Conservation (phyloP, 53 echinoderm and acorn worm genomes). For the Paelopatides confundens region DNA sequence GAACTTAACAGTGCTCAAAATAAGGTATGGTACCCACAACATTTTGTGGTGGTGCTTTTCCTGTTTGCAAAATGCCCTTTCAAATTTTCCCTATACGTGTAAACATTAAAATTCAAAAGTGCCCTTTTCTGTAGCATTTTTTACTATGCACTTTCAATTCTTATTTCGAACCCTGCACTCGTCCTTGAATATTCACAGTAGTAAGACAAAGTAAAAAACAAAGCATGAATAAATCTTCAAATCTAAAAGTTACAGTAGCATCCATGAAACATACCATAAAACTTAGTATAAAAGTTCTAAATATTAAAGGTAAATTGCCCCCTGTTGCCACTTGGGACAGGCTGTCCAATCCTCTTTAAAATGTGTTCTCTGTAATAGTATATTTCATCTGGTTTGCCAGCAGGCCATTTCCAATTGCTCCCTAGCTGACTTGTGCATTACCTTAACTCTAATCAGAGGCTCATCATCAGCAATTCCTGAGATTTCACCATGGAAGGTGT, state of each 20-base stretch:
- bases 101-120: no score
- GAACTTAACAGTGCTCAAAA: no score
- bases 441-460: neutral
- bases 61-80: no score
- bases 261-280: no score
- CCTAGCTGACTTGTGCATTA: constrained; percentile 1
- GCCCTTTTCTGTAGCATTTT: no score
- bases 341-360: constrained; percentile 8
- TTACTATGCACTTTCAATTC: no score
- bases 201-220: neutral
- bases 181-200: neutral
- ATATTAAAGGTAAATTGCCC: neutral
- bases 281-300: no score
- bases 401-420: constrained; percentile 13
- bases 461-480: constrained; percentile 24
- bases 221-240: neutral
- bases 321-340: constrained; percentile 19
- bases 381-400: neutral
- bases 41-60: no score
- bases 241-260: neutral
- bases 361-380: neutral
- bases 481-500: constrained; percentile 26
- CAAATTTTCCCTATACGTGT: no score
- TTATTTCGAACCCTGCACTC: no score
- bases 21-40: no score